phyloP scores from a whole-genome alignment of 2,113 vertebrate genomes.

The Trachemys scripta region DNA sequence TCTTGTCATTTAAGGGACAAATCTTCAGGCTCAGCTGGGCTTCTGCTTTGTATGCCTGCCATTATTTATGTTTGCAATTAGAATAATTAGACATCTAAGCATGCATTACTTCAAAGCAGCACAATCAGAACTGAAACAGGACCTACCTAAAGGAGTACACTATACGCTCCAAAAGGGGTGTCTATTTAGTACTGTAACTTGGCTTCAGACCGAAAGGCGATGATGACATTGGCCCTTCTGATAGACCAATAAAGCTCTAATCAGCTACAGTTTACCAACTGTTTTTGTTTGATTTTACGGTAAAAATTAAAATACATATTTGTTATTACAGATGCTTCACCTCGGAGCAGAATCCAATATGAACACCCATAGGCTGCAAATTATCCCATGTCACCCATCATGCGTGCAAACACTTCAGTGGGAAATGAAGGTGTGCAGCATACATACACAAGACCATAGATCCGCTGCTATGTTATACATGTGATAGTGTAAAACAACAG shows the following conservation, averaged over 20 bases:
- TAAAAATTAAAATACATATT: background rate
- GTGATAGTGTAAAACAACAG: background rate
- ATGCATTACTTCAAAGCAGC: conserved; percentile 63
- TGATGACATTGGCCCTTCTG: background rate
- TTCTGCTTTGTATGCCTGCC: conserved; percentile 32
- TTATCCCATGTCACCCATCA: background rate
- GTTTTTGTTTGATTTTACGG: background rate
- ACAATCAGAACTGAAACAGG: conserved; percentile 66
- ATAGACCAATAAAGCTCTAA: background rate
- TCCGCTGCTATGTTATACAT: background rate
- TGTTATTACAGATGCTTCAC: background rate
- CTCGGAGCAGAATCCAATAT: background rate
- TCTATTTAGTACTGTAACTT: conserved; percentile 26
- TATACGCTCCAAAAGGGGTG: conserved; percentile 22
- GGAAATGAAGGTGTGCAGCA: background rate
- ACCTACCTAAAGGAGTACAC: conserved; percentile 55
- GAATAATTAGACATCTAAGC: conserved; percentile 35
- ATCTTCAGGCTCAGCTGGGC: background rate
- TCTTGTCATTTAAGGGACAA: background rate
- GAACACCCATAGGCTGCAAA: background rate
- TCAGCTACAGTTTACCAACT: background rate
- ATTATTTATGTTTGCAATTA: conserved; percentile 41
- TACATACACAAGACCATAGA: background rate
- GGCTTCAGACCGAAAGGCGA: background rate
- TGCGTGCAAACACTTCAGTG: background rate